A percentile compares a stretch with the other conserved stretches of the same genome.
Conservation (phyloP, 2,113 vertebrate genomes). For the Scortum barcoo region DNA sequence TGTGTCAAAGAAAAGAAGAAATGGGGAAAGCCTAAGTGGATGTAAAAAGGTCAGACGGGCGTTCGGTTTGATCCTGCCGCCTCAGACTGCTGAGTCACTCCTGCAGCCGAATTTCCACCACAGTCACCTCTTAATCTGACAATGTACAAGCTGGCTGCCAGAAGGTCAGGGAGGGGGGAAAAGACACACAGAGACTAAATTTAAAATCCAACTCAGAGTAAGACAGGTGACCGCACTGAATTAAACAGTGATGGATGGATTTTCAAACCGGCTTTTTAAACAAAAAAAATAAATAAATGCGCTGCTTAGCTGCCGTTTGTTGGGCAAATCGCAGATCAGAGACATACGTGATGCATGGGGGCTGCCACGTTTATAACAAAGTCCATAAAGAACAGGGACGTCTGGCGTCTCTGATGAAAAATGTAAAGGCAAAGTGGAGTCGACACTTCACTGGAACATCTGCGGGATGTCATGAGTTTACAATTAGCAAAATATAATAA, state of each 20-base stretch:
- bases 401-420: background rate
- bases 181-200: background rate
- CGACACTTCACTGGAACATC: background rate
- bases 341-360: background rate
- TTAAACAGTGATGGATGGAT: background rate
- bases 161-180: background rate
- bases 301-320: too few species aligned
- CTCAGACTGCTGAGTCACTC: too few species aligned
- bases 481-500: background rate
- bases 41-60: background rate
- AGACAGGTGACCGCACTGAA: background rate
- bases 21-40: background rate
- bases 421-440: too few species aligned
- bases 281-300: too few species aligned
- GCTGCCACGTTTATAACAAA: background rate
- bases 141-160: background rate
- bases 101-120: too few species aligned
- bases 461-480: background rate
- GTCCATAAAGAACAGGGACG: too few species aligned
- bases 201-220: background rate
- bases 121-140: conserved; percentile 11
- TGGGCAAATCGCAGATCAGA: background rate
- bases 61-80: background rate
- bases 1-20: background rate
- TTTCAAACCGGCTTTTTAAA: too few species aligned